Conservation (phyloP, 2,797 vertebrate genomes). For the Gambelia wislizenii region DNA sequence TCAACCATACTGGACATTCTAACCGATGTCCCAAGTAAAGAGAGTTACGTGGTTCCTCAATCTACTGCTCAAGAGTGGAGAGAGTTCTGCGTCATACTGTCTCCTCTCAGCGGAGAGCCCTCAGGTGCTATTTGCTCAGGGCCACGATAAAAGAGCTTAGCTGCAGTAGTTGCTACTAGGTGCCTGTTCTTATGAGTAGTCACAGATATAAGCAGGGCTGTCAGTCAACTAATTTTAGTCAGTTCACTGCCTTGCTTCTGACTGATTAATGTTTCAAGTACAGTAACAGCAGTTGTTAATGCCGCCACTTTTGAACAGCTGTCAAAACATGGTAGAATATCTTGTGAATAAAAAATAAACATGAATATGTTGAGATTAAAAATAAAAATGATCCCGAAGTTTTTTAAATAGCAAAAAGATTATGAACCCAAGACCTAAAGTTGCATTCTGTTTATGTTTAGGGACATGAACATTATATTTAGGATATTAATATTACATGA, state of each 20-base stretch:
- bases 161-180: not conserved
- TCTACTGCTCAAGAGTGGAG: not conserved
- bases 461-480: rapidly evolving
- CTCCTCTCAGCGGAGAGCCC: not conserved
- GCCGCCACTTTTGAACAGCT: not conserved
- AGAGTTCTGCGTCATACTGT: not conserved
- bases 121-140: not conserved
- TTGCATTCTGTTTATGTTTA: rapidly evolving
- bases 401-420: not conserved
- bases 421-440: not conserved
- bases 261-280: not conserved
- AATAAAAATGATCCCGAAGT: not conserved
- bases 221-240: not conserved
- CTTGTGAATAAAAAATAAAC: not conserved
- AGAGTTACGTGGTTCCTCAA: not conserved
- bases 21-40: conserved; percentile 17
- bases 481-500: conserved; percentile 2
- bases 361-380: not conserved
- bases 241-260: not conserved
- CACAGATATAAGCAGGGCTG: not conserved
- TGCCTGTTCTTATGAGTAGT: not conserved
- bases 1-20: not conserved
- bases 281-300: not conserved
- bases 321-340: not conserved
- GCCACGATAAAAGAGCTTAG: not conserved